A percentile compares a stretch with the other conserved stretches of the same genome.
Evolutionary conservation across 1,140 invertebrate genomes (phyloP).

Genomic region (Polypedilum pembai): DNA sequence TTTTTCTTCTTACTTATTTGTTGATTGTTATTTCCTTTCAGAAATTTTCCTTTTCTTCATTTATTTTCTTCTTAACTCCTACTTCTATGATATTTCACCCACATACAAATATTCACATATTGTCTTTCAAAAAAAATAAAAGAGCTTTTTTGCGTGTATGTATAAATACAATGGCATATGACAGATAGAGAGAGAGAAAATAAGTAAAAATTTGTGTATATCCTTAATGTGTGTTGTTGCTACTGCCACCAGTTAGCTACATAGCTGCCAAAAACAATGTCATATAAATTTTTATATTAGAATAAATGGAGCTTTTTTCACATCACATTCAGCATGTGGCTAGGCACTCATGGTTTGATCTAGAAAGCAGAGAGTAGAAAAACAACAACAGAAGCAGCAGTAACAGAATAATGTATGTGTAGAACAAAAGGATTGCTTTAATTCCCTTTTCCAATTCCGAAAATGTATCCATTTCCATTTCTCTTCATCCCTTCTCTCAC

Average conservation of each 20-base stretch:
- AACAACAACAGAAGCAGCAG: neutral
- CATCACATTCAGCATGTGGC: neutral
- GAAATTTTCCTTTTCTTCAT: neutral
- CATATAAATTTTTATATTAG: constrained; percentile 20
- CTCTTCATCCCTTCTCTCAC: neutral
- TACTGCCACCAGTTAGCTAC: neutral
- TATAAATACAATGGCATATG: neutral
- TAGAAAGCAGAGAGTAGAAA: neutral
- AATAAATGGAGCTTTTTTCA: constrained; percentile 18
- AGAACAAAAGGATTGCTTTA: constrained; percentile 18
- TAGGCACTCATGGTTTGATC: no score
- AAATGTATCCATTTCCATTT: constrained; percentile 19
- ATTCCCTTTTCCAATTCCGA: constrained; percentile 16
- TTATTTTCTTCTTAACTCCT: neutral
- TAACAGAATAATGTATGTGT: constrained; percentile 2
- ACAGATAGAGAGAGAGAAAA: neutral
- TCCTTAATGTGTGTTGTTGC: neutral
- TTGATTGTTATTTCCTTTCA: neutral
- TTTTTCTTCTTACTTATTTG: neutral
- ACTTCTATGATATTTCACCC: neutral
- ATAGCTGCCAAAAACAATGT: neutral
- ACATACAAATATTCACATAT: neutral
- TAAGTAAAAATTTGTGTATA: constrained; percentile 14
- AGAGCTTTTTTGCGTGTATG: neutral
- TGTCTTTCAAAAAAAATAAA: neutral